Conservation (phyloP, 2,797 vertebrate genomes). For the Gambelia wislizenii region DNA sequence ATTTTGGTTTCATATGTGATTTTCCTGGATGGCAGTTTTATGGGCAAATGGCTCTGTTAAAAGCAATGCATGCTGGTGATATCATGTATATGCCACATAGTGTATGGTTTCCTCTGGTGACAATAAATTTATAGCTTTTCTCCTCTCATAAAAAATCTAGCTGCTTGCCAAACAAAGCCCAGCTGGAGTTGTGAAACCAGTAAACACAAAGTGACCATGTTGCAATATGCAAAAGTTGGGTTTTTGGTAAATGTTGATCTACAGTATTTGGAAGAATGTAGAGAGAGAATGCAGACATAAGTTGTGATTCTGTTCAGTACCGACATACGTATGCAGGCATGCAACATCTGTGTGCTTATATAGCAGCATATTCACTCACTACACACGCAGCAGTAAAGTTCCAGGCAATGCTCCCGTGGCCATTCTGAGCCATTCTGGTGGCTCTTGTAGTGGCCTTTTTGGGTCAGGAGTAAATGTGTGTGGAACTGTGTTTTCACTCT, state of each 20-base stretch:
- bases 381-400: too few species aligned
- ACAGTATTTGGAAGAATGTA: neutral
- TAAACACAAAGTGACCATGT: slow-evolving; percentile 44
- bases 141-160: slow-evolving; percentile 65
- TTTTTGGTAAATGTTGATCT: slow-evolving; percentile 26
- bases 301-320: neutral
- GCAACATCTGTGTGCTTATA: too few species aligned
- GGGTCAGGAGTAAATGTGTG: too few species aligned
- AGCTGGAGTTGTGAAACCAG: slow-evolving; percentile 66
- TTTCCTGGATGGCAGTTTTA: slow-evolving; percentile 71
- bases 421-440: too few species aligned
- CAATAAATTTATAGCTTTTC: slow-evolving; percentile 71
- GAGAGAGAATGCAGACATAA: neutral
- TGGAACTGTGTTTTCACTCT: too few species aligned
- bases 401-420: too few species aligned
- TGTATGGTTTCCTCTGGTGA: slow-evolving; percentile 63
- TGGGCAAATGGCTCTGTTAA: slow-evolving; percentile 57
- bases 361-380: too few species aligned
- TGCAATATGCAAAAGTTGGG: slow-evolving; percentile 13
- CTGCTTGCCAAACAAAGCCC: slow-evolving; percentile 60
- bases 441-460: too few species aligned
- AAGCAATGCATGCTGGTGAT: slow-evolving; percentile 66
- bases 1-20: slow-evolving; percentile 46
- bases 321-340: too few species aligned
- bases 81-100: slow-evolving; percentile 67